These are phyloP conservation scores for Chiridota heheva DNA, from an alignment of 35 echinoderm and acorn worm species.

Conservation along the genomic window DNA sequence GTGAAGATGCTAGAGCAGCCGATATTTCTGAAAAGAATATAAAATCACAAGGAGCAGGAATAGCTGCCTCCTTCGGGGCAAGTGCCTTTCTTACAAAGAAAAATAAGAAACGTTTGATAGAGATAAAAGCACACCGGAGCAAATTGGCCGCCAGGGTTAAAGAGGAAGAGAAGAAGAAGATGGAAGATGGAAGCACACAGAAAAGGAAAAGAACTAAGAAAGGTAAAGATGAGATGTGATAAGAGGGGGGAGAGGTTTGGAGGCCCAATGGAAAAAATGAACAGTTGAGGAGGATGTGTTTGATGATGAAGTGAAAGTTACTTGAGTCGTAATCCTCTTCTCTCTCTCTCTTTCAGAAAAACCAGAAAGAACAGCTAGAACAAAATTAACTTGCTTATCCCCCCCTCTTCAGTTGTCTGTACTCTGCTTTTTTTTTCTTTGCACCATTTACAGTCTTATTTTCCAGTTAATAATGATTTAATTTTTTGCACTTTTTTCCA, in stretches of 20 bases:
- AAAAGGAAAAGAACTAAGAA: background rate
- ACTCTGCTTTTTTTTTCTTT: no score
- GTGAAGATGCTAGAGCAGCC: slow-evolving; percentile 26
- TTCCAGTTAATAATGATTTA: no score
- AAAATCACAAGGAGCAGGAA: slow-evolving; percentile 18
- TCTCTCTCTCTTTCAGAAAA: no score
- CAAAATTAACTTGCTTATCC: no score
- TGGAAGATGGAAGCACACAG: background rate
- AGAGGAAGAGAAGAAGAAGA: background rate
- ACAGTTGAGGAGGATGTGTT: background rate
- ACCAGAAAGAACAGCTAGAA: no score
- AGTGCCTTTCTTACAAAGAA: slow-evolving; percentile 76
- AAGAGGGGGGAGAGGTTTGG: background rate
- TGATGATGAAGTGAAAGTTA: no score
- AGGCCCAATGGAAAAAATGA: background rate
- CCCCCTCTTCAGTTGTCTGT: no score
- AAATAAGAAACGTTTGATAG: slow-evolving; percentile 63
- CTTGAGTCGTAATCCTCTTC: no score
- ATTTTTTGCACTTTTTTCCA: no score
- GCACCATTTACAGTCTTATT: no score
- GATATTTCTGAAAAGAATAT: background rate
- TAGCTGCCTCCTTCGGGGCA: slow-evolving; percentile 58
- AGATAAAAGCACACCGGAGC: slow-evolving; percentile 41
- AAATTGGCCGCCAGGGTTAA: slow-evolving; percentile 2
- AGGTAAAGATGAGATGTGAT: no score